phyloP scores from a whole-genome alignment of 1,140 invertebrate genomes.

The Caerostris darwini region DNA sequence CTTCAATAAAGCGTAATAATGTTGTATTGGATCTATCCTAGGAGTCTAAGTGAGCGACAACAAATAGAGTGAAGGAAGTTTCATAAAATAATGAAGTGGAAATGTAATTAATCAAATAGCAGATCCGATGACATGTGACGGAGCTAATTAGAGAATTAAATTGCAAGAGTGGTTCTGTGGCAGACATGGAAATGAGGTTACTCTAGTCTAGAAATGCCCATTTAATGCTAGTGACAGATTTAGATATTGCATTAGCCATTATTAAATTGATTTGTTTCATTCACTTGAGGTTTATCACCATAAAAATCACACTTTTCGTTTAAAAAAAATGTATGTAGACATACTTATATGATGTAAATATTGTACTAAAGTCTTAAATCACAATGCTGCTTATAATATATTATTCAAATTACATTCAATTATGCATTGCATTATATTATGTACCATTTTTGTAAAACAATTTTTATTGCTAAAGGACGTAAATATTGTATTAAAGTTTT shows the following conservation, averaged over 20 bases:
- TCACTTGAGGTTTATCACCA: neutral
- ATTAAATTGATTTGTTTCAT: neutral
- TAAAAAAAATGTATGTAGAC: too few species aligned
- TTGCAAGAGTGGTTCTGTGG: neutral
- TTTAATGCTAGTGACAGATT: neutral
- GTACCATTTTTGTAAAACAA: too few species aligned
- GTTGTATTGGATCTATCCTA: neutral
- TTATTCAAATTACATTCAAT: too few species aligned
- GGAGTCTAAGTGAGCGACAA: conserved; percentile 9
- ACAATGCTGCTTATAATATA: too few species aligned
- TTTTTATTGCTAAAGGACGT: too few species aligned
- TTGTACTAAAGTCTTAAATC: too few species aligned
- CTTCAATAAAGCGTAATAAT: neutral
- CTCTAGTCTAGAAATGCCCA: neutral
- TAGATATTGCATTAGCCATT: neutral
- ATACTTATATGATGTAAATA: too few species aligned
- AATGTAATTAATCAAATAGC: conserved; percentile 37
- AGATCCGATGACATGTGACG: conserved; percentile 23
- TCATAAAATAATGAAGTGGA: conserved; percentile 43
- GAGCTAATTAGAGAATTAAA: conserved; percentile 35
- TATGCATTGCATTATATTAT: too few species aligned
- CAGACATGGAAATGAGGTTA: neutral
- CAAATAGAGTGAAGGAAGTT: neutral
- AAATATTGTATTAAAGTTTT: too few species aligned
- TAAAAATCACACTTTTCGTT: too few species aligned